A percentile compares a stretch with the other conserved stretches of the same genome.
Evolutionary conservation across 1,140 invertebrate species (phyloP).

Genomic region (Papilio aristodemus): DNA sequence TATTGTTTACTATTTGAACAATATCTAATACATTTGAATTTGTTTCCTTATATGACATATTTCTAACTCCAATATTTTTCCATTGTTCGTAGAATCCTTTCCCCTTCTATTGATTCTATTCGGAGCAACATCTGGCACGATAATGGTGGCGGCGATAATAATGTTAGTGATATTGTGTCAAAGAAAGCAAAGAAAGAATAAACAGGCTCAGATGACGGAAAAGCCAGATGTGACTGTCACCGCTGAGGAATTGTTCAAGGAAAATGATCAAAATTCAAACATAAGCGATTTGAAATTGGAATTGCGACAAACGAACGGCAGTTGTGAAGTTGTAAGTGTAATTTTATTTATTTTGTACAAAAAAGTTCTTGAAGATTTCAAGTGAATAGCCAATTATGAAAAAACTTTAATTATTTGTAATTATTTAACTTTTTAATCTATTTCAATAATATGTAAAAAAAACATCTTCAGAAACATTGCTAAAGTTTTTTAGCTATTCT

Average conservation of each 20-base stretch:
- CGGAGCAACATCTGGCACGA: constrained; percentile 84
- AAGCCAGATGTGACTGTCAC: constrained; percentile 79
- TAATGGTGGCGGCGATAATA: constrained; percentile 83
- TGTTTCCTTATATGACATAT: too few relatives aligned
- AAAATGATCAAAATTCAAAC: constrained; percentile 93
- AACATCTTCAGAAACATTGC: too few relatives aligned
- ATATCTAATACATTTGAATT: too few relatives aligned
- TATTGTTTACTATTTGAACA: too few relatives aligned
- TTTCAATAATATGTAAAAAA: too few relatives aligned
- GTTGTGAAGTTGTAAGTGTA: constrained; percentile 83
- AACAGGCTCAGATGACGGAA: constrained; percentile 67
- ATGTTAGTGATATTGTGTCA: constrained; percentile 85
- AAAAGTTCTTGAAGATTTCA: too few relatives aligned
- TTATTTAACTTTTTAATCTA: too few relatives aligned
- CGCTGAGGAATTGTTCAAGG: constrained; percentile 90
- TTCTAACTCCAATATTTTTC: not conserved
- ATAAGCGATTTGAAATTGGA: constrained; percentile 95
- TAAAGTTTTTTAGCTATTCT: too few relatives aligned
- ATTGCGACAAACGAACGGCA: constrained; percentile 87
- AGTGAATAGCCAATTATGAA: too few relatives aligned
- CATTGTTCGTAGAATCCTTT: constrained; percentile 82
- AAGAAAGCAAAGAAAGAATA: constrained; percentile 79
- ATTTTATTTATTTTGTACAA: constrained; percentile 24
- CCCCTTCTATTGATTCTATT: constrained; percentile 84
- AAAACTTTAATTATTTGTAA: too few relatives aligned